Conservation (phyloP, 1,140 invertebrate species). For the Drepana arcuata region DNA sequence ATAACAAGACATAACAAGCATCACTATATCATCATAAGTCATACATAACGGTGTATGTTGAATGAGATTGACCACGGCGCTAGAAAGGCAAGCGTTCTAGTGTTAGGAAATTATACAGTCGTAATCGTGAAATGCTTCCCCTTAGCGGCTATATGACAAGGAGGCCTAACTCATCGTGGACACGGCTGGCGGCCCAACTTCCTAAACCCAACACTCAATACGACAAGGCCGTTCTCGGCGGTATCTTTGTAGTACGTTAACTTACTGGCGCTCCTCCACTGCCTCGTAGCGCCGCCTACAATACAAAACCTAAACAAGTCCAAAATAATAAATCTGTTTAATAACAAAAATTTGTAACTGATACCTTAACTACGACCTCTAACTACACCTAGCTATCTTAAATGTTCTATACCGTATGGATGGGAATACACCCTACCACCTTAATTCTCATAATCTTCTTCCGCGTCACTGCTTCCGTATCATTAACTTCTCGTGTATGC, state of each 20-base stretch:
- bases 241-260: too few relatives aligned
- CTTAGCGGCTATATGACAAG: conserved; percentile 3
- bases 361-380: conserved; percentile 48
- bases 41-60: conserved; percentile 17
- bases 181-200: too few relatives aligned
- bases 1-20: conserved; percentile 29
- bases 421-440: conserved; percentile 28
- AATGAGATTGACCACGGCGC: conserved; percentile 15
- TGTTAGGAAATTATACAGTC: conserved; percentile 3
- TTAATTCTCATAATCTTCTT: conserved; percentile 23
- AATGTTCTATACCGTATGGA: conserved; percentile 33
- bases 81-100: conserved; percentile 10
- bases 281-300: conserved; percentile 8
- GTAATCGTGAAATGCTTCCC: conserved; percentile 1
- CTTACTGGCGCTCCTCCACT: neutral
- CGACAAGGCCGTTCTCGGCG: too few relatives aligned
- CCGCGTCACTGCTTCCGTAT: too few relatives aligned
- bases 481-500: too few relatives aligned
- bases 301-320: conserved; percentile 33
- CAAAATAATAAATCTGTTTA: conserved; percentile 41
- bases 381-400: conserved; percentile 55
- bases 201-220: too few relatives aligned
- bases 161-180: too few relatives aligned
- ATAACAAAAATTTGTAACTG: conserved; percentile 34
- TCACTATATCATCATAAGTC: too few relatives aligned